Base-by-base conservation (phyloP, 2,113 vertebrate species). In the Sinocyclocheilus maitianheensis region DNA sequence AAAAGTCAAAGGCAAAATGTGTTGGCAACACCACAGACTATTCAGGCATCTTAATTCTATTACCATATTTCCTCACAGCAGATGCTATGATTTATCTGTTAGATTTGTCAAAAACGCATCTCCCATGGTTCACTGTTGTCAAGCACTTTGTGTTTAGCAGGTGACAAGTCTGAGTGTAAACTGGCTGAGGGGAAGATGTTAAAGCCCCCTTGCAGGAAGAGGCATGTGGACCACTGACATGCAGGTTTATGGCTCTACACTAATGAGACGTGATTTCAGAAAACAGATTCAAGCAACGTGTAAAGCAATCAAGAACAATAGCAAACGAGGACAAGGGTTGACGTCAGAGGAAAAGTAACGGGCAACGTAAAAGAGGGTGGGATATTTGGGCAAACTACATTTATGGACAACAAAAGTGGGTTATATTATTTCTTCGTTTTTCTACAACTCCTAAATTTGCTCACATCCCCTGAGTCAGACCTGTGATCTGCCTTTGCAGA, bases 51-150 rank as follows among this genome's bases (percentile, higher is more conserved):
- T 76, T 85, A 74, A 89, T 76, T 34, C 67, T 5, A 84, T 84
- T 86, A 87, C 26, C 88, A 77, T 88, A 89, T 90, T 86, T 87
- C 62, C 88, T 86, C 87, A 88, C 87, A 85, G 74, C 72, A 83
- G 79, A 85, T 3, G 72, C 83, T 91, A 85, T 87, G 87, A 91
- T 84, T 75, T 88, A 40, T 91, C 74, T 75, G 81, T 71, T 84
- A 79, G 84, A 87, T 90, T 89, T 88, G 53, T 79, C 55, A 90
- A 69, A 81, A 82, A 85, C 55, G 80, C 62, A 76, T 88, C 84
- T 74, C 78, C 84, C 67, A 74, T 65, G 84, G 72, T 87, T 76
- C 43, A 9, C 84, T 83, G 26, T 85, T 24, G 63, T 30, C 30
- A 20, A 87, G 55, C 43, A 72, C 65, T 75, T 69, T 76, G 26